Evolutionary conservation across 1,140 invertebrate species (phyloP), one percentile per base, ranked within the genome.

Genomic region (Mamestra configurata): DNA sequence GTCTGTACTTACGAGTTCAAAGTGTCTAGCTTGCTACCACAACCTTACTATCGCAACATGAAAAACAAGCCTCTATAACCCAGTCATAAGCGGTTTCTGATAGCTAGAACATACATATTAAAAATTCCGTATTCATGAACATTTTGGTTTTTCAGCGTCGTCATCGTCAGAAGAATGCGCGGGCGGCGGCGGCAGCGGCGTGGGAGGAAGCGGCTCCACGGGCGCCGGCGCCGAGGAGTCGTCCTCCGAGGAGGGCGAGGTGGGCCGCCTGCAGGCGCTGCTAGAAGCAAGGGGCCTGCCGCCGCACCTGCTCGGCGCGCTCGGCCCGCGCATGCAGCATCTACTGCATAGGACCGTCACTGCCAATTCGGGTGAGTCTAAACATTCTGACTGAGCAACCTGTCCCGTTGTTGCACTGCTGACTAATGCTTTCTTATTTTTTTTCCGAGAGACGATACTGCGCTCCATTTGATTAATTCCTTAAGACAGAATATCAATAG

Each of bases 251-350:
- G 98, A 98, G 89, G 97, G 97, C 82, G 98, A 98, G 94, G 98
- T 99, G 86, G 98, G 98, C 43, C 96, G 98, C 31, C 95, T 98
- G 24, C 98, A 98, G 95, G 98, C 98, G 15, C 94, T 99, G 71
- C 96, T 99, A 22, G 99, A 99, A 95, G 98, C 99, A 20, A 96
- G 98, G 88, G 99, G 99, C 10, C 92, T 99, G 82, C 99, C 99
- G 10, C 98, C 99, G 1, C 98, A 99, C 93, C 96, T 99, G 37
- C 98, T 99, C 91, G 98, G 99, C 15, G 98, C 98, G 37, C 96
- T 99, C 35, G 99, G 98, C 7, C 98, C 99, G 46, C 96, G 99
- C 51, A 99, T 99, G 98, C 99, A 99, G 88, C 99, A 99, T 93
- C 96, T 99, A 24, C 95, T 99, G 53, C 98, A 99, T 90, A 96